Evolutionary conservation across 2,113 vertebrate species (phyloP).

Genomic region (pig (Sus scrofa)): T2T-Sscrofa CM000820.6:40951501-40952000

Average conservation of each 20-base stretch:
- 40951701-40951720: not conserved
- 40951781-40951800: too few species aligned
- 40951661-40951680: conserved; percentile 30
- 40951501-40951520: not conserved
- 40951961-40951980: too few species aligned
- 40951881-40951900: too few species aligned
- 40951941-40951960: too few species aligned
- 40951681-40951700: not conserved
- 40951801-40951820: too few species aligned
- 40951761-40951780: not conserved
- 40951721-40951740: not conserved
- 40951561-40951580: not conserved
- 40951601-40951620: not conserved
- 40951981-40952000: too few species aligned
- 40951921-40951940: too few species aligned
- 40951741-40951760: not conserved
- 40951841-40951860: too few species aligned
- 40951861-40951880: too few species aligned
- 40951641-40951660: not conserved
- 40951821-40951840: too few species aligned
- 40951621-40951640: not conserved
- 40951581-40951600: not conserved
- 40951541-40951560: conserved; percentile 11
- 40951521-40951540: conserved; percentile 35
- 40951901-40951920: too few species aligned